A percentile compares a stretch with the other conserved stretches of the same genome.
These are phyloP conservation scores for Brachionus koreanus DNA, from an alignment of 1,140 invertebrate species.

Conservation along the genomic window DNA sequence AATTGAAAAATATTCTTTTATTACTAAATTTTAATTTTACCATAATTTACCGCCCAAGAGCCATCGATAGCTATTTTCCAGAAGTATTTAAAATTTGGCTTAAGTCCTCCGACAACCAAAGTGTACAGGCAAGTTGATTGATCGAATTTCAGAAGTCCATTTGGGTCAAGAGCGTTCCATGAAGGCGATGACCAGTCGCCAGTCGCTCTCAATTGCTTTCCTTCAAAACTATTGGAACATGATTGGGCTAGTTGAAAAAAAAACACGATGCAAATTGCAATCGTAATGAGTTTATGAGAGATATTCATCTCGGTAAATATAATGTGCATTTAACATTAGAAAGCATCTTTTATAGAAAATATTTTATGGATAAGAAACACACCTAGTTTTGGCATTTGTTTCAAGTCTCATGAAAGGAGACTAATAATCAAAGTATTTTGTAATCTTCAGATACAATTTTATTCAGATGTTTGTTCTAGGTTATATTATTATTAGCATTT, in stretches of 20 bases:
- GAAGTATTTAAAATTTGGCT: background rate
- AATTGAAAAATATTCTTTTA: background rate
- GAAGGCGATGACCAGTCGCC: constrained; percentile 28
- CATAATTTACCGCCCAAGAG: constrained; percentile 13
- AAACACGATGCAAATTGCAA: background rate
- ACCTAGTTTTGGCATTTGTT: background rate
- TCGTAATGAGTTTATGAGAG: background rate
- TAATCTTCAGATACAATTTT: background rate
- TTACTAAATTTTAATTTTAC: background rate
- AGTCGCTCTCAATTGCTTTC: background rate
- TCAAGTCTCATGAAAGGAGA: background rate
- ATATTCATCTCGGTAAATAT: background rate
- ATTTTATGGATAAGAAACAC: background rate
- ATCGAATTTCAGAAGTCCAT: constrained; percentile 34
- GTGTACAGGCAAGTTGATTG: background rate
- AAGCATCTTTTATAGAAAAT: background rate
- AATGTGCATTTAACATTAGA: background rate
- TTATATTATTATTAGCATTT: background rate
- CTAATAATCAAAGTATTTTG: background rate
- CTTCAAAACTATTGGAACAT: constrained; percentile 9
- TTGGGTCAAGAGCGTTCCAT: constrained; percentile 1
- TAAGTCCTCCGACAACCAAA: background rate
- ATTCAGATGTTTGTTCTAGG: background rate
- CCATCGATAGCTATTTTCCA: constrained; percentile 39
- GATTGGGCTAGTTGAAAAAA: background rate